Evolutionary conservation across 2,797 vertebrate genomes (phyloP).

Genomic region (Hyperoplus lanceolatus): DNA sequence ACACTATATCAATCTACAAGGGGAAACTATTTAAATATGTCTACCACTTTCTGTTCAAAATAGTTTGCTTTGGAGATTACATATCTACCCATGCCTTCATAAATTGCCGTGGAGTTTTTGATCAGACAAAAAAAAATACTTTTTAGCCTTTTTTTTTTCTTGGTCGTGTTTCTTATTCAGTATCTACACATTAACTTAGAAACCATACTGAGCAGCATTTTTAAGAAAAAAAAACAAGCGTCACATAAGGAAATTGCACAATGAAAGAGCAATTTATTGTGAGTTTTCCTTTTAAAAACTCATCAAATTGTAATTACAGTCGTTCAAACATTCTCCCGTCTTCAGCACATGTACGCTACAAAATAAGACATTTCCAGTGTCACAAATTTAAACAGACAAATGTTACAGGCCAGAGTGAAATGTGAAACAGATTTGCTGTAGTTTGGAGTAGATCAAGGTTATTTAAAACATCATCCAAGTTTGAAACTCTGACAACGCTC

Average conservation of each 20-base stretch:
- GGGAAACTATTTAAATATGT: conserved; percentile 6
- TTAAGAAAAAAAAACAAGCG: neutral
- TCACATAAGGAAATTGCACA: conserved; percentile 49
- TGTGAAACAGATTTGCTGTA: neutral
- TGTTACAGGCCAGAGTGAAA: conserved; percentile 28
- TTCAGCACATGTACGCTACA: conserved; percentile 65
- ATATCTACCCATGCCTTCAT: neutral
- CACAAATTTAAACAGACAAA: conserved; percentile 36
- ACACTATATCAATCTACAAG: neutral
- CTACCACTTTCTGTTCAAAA: conserved; percentile 9
- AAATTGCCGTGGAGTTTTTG: neutral
- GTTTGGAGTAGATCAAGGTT: neutral
- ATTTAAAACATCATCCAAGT: conserved; percentile 1
- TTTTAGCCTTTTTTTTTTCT: neutral
- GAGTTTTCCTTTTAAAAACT: conserved; percentile 70
- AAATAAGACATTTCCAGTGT: conserved; percentile 44
- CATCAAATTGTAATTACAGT: conserved; percentile 53
- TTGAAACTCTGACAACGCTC: neutral
- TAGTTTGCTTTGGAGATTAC: neutral
- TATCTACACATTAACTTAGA: neutral
- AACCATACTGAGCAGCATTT: neutral
- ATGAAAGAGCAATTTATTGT: conserved; percentile 76
- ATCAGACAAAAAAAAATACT: neutral
- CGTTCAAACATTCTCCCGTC: conserved; percentile 71
- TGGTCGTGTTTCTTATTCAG: neutral